Evolutionary conservation across 1,140 invertebrate genomes (phyloP).

Genomic region (Penaeus japonicus): DNA sequence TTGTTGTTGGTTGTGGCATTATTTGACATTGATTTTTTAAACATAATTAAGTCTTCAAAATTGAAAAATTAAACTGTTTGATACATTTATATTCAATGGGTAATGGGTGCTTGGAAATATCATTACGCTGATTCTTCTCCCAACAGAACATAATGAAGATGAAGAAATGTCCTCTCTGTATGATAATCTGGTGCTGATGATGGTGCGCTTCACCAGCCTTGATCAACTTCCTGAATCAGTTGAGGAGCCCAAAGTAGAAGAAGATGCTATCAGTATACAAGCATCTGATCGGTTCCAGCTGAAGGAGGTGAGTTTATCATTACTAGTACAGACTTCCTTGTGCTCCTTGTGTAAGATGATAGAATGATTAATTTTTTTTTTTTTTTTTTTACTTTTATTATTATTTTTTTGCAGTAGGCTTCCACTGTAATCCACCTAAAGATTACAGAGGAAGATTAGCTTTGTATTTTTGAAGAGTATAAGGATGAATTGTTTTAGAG

Average conservation of each 20-base stretch:
- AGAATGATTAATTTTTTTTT: too few species aligned
- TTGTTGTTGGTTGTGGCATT: not conserved
- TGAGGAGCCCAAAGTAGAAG: not conserved
- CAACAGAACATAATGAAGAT: conserved; percentile 13
- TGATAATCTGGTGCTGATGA: not conserved
- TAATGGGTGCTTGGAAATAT: not conserved
- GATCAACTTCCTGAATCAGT: not conserved
- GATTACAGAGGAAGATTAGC: too few species aligned
- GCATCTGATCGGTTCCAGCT: conserved; percentile 22
- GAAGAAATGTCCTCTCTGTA: not conserved
- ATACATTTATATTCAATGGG: not conserved
- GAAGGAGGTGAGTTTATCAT: conserved; percentile 13
- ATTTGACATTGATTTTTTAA: too few species aligned
- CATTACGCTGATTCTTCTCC: not conserved
- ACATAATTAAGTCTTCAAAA: not conserved
- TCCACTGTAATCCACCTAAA: too few species aligned
- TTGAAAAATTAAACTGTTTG: not conserved
- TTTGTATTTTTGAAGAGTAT: too few species aligned
- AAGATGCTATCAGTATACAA: not conserved
- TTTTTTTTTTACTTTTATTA: too few species aligned
- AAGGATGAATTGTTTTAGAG: too few species aligned
- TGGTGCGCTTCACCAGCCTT: conserved; percentile 13
- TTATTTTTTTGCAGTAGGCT: too few species aligned
- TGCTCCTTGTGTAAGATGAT: too few species aligned
- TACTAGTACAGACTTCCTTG: not conserved